Percentiles rank a stretch among this genome's conserved stretches.
Conservation (phyloP, 37 sponge, comb jelly and placozoan species). For the Chondrosia reniformis region DNA sequence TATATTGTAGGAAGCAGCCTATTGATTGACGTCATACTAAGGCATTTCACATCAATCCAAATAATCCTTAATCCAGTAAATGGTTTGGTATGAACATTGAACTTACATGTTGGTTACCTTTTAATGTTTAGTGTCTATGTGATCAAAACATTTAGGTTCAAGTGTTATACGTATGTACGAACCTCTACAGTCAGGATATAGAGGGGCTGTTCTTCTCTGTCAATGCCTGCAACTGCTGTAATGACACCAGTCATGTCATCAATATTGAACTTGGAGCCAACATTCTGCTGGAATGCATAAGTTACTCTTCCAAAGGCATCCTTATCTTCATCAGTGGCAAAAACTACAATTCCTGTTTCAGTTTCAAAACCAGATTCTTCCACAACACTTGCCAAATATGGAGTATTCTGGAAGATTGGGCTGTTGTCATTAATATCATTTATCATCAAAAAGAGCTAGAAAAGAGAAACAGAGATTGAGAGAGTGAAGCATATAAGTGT, state of each 20-base stretch:
- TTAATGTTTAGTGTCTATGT: too few relatives aligned
- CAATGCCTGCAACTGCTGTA: background rate
- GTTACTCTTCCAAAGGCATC: background rate
- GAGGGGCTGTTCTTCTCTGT: background rate
- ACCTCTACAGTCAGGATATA: slow-evolving; percentile 9
- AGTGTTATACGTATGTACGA: background rate
- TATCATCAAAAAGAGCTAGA: background rate
- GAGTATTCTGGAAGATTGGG: background rate
- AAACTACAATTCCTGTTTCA: background rate
- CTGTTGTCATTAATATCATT: background rate
- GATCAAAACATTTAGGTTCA: background rate
- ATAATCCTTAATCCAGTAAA: too few relatives aligned
- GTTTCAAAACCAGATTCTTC: background rate
- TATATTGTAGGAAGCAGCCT: too few relatives aligned
- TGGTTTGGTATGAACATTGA: too few relatives aligned
- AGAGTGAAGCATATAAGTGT: background rate
- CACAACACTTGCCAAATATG: background rate
- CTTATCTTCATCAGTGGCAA: slow-evolving; percentile 9
- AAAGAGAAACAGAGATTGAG: background rate
- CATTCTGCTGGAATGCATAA: background rate
- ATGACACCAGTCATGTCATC: background rate
- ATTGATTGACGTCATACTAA: too few relatives aligned
- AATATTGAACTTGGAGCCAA: background rate
- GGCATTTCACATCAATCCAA: too few relatives aligned
- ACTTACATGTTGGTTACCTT: too few relatives aligned